Percentiles rank a stretch among this genome's conserved stretches.
Evolutionary conservation across 23 tunicate genomes (phyloP).

Genomic region (Clavelina lepadiformis): DNA sequence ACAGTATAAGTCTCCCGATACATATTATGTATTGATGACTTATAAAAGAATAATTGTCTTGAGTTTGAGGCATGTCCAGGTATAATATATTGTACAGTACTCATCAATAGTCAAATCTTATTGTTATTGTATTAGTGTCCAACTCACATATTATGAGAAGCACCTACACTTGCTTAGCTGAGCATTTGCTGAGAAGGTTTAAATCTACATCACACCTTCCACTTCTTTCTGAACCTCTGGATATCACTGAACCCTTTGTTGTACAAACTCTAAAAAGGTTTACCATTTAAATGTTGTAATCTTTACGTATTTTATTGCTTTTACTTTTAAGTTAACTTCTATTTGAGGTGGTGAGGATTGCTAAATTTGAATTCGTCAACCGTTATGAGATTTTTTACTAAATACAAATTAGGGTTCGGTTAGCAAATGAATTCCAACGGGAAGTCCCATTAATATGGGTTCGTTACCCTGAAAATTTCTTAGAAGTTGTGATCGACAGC

Average conservation of each 20-base stretch:
- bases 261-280: slow-evolving; percentile 62
- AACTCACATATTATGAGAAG: slow-evolving; percentile 73
- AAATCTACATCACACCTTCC: slow-evolving; percentile 36
- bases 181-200: slow-evolving; percentile 45
- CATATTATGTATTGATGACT: too few species aligned
- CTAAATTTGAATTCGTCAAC: too few species aligned
- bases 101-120: neutral
- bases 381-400: too few species aligned
- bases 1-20: too few species aligned
- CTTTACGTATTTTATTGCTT: too few species aligned
- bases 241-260: slow-evolving; percentile 38
- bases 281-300: too few species aligned
- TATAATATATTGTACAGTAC: neutral
- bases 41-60: too few species aligned
- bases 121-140: slow-evolving; percentile 63
- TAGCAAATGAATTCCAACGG: slow-evolving; percentile 75
- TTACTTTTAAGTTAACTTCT: too few species aligned
- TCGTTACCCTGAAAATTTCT: slow-evolving; percentile 83
- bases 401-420: slow-evolving; percentile 43
- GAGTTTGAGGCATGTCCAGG: neutral
- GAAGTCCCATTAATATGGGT: slow-evolving; percentile 89
- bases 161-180: slow-evolving; percentile 74
- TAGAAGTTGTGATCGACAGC: slow-evolving; percentile 74
- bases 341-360: too few species aligned
- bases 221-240: slow-evolving; percentile 27